Base-by-base conservation (phyloP, 1,140 invertebrate species). In the Drosophila tropicalis region DNA sequence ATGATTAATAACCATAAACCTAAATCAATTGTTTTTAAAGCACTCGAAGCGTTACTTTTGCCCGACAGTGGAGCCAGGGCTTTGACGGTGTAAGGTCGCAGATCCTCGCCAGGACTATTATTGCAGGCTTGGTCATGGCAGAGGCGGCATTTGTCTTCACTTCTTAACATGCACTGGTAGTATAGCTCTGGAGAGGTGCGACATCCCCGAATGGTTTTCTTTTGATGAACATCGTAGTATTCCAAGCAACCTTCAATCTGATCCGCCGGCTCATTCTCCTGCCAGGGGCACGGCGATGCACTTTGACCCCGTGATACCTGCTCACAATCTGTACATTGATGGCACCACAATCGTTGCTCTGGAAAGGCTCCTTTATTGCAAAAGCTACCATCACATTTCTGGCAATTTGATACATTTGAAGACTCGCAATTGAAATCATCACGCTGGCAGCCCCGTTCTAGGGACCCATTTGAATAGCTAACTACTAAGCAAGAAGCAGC, bases 361-460 rank as follows among this genome's bases (percentile, higher is more conserved):
- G 90, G 90, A 47, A 74, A 90, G 3, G 77, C 56, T 9, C 82
- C 85, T 5, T 70, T 81, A 47, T 91, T 91, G 69, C 90, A 91
- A n/a, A 91, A 91, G 32, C 69, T 91, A 3, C 90, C 90, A 1
- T 73, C 44, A 25, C 90, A 91, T 13, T 60, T 56, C 10, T 55
- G 63, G 13, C 90, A 91, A 32, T 61, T 70, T n/a, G 62, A 32
- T 2, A 76, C 65, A 3, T 74, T 51, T 1, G 40, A 1, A 6
- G 67, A 55, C 17, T 10, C 54, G 32, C 84, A 89, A 12, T 67
- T 70, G 2, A 84, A 79, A 32, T 90, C 71, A 1, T 56, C 12
- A 0, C 71, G 68, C 55, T 76, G 71, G 6, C 89, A 91, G 9
- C 89, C 89, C 5, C 89, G 72, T 13, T 71, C 65, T 0, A 74